Evolutionary conservation across 2,797 vertebrate genomes (phyloP).

Genomic region (Amblyopsis hoosieri): DNA sequence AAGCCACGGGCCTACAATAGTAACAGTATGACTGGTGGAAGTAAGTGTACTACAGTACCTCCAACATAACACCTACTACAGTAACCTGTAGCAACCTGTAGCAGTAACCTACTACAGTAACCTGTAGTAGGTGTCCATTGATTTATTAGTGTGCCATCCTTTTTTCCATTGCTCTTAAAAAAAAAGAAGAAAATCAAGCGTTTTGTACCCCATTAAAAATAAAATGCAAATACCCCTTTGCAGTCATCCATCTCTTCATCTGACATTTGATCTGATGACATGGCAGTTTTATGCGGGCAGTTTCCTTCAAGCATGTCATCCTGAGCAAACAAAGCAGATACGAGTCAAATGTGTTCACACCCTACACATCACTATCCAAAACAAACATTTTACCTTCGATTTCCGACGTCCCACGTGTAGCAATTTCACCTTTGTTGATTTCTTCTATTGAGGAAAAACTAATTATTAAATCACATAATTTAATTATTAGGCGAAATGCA

Average conservation of each 20-base stretch:
- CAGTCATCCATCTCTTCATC: slow-evolving; percentile 29
- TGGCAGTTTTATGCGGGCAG: slow-evolving; percentile 23
- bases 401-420: not conserved
- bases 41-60: no score
- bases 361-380: not conserved
- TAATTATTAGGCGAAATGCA: not conserved
- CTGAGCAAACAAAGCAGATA: slow-evolving; percentile 14
- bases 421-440: slow-evolving; percentile 21
- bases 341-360: not conserved
- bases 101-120: no score
- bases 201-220: no score
- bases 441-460: slow-evolving; percentile 28
- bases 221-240: slow-evolving; percentile 42
- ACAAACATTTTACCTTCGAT: slow-evolving; percentile 31
- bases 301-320: slow-evolving; percentile 25
- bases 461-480: not conserved
- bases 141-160: no score
- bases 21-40: no score
- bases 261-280: slow-evolving; percentile 28
- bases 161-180: no score
- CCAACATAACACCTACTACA: no score
- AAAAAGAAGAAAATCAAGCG: no score
- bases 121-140: no score
- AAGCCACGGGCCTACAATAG: no score
- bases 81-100: no score